Evolutionary conservation across 1,140 invertebrate species (phyloP), one percentile per base, ranked within the genome.

Genomic region (Fopius arisanus): DNA sequence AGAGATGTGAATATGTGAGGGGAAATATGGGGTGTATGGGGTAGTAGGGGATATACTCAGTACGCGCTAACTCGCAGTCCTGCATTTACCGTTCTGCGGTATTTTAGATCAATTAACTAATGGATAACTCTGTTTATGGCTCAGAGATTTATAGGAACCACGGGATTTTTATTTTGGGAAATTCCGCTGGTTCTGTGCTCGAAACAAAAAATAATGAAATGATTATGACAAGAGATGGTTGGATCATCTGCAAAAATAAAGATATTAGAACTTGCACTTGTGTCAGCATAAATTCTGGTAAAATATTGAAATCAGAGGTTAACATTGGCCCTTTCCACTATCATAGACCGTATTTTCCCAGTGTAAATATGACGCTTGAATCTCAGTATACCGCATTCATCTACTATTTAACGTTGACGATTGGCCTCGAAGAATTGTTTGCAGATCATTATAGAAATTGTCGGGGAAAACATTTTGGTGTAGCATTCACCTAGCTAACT

Each of bases 61-160:
- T 65, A 43, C 54, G 33, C 33, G 41, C 14, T 65, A 68, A 80
- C 72, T 77, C 75, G 72, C 75, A 62, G 66, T 65, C 72, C 76
- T 75, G 78, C 77, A 78, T 72, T 79, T 79, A 75, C 72, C 31
- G 19, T 59, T 40, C 41, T 41, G 14, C 41, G 26, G 67, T 74
- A 74, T 79, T 80, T 78, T 79, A 78, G 82, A 86, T 87, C 86
- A 87, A 86, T 87, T 86, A 84, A 83, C 82, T 86, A 85, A 87
- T 87, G 84, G 79, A 78, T 79, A 83, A 85, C 83, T 84, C 82
- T 81, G 84, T 82, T 80, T 80, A 81, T 76, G 79, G 74, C 77
- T 78, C 76, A 77, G 75, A 72, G 51, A 75, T 65, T 62, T 9
- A 48, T 6, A 74, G 29, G 40, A 54, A 37, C 31, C 41, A 59